Base-by-base conservation (phyloP, 2,797 vertebrate species). In the Nothura maculosa region DNA sequence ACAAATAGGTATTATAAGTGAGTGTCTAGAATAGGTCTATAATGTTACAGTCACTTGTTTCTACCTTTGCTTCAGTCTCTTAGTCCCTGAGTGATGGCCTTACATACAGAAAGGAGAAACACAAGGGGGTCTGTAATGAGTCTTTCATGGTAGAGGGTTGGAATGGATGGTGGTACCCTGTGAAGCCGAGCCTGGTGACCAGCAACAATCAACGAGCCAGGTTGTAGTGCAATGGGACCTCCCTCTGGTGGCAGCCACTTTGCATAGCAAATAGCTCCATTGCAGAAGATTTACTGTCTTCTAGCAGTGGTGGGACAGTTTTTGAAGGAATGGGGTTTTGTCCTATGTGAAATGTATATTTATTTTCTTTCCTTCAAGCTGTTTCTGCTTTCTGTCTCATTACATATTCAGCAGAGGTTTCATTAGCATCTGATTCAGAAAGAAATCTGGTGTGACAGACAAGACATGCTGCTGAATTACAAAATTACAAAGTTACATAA, bases 231-330 rank as follows among this genome's bases (percentile, higher is more conserved):
- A 28, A 6, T 45, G 85, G 93, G 17, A 69, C 76, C 54, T 92
- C 95, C 95, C 90, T 93, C 94, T 93, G 30, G 86, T 68, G 89
- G 81, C 62, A 87, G 78, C 42, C 76, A 47, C 78, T 81, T 30
- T 3, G 45, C 91, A 68, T 0, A 36, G 90, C 85, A 61, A 70
- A 64, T 17, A 6, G 21, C 68, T 54, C 54, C 12, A 0, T 34
- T 34, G 38, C 52, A 4, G 48, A 57, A 27, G n/a, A 14, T 68
- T 8, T 12, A 1, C 9, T 32, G 20, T n/a, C 13, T 19, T 36
- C 60, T 27, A 58, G 16, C 20, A 24, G 13, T 36, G 32, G 38
- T 4, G 1, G 54, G 7, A 2, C 17, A 0, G 22, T 43, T 15
- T 8, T 4, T 34, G n/a, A 73, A 47, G 4, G 8, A 55, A 12